Evolutionary conservation across 2,113 vertebrate genomes (phyloP).

Genomic region (Micromys minutus): DNA sequence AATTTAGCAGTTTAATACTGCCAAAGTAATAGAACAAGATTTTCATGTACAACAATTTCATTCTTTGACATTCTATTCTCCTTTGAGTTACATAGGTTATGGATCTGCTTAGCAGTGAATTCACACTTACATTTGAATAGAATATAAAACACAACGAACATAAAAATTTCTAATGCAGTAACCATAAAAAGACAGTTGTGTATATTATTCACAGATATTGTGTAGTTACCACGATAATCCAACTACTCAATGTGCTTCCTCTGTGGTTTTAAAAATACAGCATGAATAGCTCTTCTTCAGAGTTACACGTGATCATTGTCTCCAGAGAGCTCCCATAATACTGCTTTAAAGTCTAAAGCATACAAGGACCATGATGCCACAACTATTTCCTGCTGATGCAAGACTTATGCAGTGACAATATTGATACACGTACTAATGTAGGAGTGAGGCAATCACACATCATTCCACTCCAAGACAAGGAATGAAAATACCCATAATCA

Average conservation of each 20-base stretch:
- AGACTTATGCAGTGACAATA: not conserved
- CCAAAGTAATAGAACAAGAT: conserved; percentile 66
- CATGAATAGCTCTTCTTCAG: conserved; percentile 56
- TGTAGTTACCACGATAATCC: conserved; percentile 68
- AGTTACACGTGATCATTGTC: conserved; percentile 35
- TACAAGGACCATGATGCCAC: not conserved
- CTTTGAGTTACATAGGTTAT: conserved; percentile 70
- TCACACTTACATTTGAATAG: conserved; percentile 68
- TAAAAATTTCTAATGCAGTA: conserved; percentile 67
- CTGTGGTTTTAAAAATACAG: conserved; percentile 55
- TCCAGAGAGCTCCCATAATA: conserved; percentile 12
- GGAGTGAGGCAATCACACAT: not conserved
- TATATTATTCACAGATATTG: conserved; percentile 72
- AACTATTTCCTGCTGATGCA: not conserved
- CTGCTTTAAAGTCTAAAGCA: not conserved
- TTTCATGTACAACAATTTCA: conserved; percentile 67
- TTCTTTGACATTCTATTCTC: conserved; percentile 65
- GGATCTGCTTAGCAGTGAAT: conserved; percentile 69
- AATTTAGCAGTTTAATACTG: conserved; percentile 68
- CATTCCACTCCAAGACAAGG: not conserved
- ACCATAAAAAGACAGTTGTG: conserved; percentile 75
- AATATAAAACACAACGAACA: conserved; percentile 70
- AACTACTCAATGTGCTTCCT: conserved; percentile 57
- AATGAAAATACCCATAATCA: not conserved
- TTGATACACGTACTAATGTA: not conserved